phyloP scores from a whole-genome alignment of 2,797 vertebrate genomes.

The Phoxinus dragarum region DNA sequence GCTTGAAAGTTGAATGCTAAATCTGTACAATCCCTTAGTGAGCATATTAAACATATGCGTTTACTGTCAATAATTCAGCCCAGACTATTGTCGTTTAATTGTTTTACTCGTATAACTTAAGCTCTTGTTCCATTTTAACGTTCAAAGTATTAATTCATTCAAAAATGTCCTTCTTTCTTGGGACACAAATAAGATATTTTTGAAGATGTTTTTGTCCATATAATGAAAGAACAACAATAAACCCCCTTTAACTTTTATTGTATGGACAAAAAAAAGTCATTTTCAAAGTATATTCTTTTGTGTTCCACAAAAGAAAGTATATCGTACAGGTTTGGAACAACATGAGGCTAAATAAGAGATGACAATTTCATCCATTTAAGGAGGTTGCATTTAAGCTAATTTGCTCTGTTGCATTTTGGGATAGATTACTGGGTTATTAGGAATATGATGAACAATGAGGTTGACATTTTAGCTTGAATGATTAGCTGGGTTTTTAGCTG shows the following conservation, averaged over 20 bases:
- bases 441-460: background rate
- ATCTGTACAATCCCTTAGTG: background rate
- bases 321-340: background rate
- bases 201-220: background rate
- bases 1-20: background rate
- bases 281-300: background rate
- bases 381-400: background rate
- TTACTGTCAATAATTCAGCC: background rate
- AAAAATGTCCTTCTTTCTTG: background rate
- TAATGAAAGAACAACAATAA: background rate
- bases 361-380: background rate
- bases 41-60: background rate
- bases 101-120: background rate
- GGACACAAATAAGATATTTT: background rate
- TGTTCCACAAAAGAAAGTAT: background rate
- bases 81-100: background rate
- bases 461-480: slow-evolving; percentile 10
- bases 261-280: background rate
- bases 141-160: background rate
- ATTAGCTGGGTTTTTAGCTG: slow-evolving; percentile 24
- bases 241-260: background rate
- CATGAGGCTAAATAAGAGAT: background rate
- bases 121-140: background rate
- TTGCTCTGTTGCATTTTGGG: background rate
- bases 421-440: background rate